A percentile compares a stretch with the other conserved stretches of the same genome.
Conservation (phyloP, 2,797 vertebrate genomes). For the Falco peregrinus region DNA sequence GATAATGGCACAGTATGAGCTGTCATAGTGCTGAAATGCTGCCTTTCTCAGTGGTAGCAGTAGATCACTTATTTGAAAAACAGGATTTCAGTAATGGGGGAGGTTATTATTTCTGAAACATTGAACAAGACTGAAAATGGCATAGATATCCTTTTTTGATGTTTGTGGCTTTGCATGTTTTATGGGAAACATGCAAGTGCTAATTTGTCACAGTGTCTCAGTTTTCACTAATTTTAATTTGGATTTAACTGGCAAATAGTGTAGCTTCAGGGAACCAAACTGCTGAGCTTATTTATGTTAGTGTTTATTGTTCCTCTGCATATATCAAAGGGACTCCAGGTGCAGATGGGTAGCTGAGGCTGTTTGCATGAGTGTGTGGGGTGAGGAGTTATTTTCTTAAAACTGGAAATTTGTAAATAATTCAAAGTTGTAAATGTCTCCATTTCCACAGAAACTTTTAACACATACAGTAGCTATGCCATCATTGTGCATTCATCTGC, state of each 20-base stretch:
- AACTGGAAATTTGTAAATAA: neutral
- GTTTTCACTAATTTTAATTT: neutral
- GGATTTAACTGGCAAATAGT: neutral
- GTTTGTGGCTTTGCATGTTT: neutral
- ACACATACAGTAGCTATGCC: neutral
- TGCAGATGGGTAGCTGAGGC: neutral
- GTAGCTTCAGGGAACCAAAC: neutral
- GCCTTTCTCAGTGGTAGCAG: neutral
- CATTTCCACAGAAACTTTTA: neutral
- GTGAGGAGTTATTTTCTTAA: neutral
- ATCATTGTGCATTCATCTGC: neutral
- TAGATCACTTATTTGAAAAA: neutral
- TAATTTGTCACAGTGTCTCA: neutral
- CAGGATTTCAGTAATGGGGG: neutral
- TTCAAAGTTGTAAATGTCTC: neutral
- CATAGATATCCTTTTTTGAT: neutral
- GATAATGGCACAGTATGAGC: conserved; percentile 11
- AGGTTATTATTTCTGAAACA: neutral
- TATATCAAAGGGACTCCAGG: neutral
- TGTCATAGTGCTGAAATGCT: neutral
- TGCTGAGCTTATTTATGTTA: neutral
- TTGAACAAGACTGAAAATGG: neutral
- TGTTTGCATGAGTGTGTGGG: neutral
- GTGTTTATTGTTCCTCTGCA: neutral
- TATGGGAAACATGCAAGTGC: neutral